Evolutionary conservation across 1,140 invertebrate species (phyloP), one percentile per base, ranked within the genome.

Genomic region (Camponotus floridanus): DNA sequence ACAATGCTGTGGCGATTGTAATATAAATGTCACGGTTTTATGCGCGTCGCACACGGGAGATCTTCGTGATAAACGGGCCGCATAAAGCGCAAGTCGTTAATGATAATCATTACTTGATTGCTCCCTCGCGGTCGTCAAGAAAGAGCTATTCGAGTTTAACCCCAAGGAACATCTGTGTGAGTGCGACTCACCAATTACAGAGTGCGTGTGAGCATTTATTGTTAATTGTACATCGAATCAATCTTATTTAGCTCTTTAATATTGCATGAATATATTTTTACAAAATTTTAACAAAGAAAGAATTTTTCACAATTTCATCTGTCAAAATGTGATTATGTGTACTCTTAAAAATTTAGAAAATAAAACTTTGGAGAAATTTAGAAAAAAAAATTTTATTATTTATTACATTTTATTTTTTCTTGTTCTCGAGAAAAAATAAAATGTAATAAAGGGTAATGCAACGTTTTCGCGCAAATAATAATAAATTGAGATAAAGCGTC

Each of bases 51-150:
- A 39, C 79, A 80, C 42, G 45, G 7, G 26, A 84, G 78, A 88
- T 71, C n/a, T 5, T 11, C 26, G 13, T n/a, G 71, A 76, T 67
- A 76, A 88, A 61, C 64, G 51, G 8, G 57, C 76, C 67, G 26
- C 26, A 64, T 76, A 45, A 62, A 76, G 57, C 64, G 42, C 45
- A 48, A 48, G 39, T 64, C 59, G 33, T 33, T 80, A 80, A 80
- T 80, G n/a, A 80, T 51, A 70, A 80, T 31, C 64, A 70, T 80
- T 80, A 70, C n/a, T 70, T 33, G 64, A 68, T 80, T 68, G 55
- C 45, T 70, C 21, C 15, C 48, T 36, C 42, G 45, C 62, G 62
- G 62, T 68, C 67, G 76, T 79, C 42, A 79, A 26, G 62, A 51
- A 36, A 18, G 42, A 51, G n/a, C 45, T 45, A 51, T 68, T 68